These are phyloP conservation scores for Buathra laborator DNA, from an alignment of 2,888 invertebrate species.

Conservation along the genomic window DNA sequence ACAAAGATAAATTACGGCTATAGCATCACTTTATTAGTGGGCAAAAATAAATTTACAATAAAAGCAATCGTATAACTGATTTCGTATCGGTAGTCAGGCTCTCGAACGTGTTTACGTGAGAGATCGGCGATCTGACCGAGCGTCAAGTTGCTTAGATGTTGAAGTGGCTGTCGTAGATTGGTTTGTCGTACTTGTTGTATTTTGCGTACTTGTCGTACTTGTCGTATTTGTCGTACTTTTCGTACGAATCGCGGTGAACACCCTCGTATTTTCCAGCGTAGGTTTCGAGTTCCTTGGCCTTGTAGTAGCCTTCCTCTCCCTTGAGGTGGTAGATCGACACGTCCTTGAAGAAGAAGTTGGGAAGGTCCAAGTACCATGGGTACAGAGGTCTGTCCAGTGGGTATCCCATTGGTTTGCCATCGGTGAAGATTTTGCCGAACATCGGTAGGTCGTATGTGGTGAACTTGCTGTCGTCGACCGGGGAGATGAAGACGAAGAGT, in stretches of 20 bases:
- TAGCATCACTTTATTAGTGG: slow-evolving; percentile 1
- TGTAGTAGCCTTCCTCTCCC: slow-evolving; percentile 72
- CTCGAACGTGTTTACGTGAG: slow-evolving; percentile 49
- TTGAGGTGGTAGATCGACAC: slow-evolving; percentile 87
- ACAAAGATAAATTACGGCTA: background rate
- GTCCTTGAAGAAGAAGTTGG: slow-evolving; percentile 88
- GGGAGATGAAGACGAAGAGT: slow-evolving; percentile 88
- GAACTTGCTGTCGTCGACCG: slow-evolving; percentile 86
- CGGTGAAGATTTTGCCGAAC: slow-evolving; percentile 84
- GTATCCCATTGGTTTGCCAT: slow-evolving; percentile 87
- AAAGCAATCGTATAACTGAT: slow-evolving; percentile 36
- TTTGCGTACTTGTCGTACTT: slow-evolving; percentile 52
- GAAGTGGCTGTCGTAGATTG: slow-evolving; percentile 51
- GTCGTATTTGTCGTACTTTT: slow-evolving; percentile 48
- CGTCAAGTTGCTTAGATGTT: slow-evolving; percentile 54
- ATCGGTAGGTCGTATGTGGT: slow-evolving; percentile 85
- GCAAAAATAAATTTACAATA: slow-evolving; percentile 11
- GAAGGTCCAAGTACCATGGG: slow-evolving; percentile 85
- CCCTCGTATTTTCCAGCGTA: slow-evolving; percentile 32
- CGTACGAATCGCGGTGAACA: slow-evolving; percentile 11
- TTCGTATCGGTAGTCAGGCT: slow-evolving; percentile 35
- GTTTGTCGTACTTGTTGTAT: slow-evolving; percentile 63
- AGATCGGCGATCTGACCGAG: slow-evolving; percentile 5
- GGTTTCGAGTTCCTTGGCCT: slow-evolving; percentile 29
- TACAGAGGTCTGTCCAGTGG: slow-evolving; percentile 87